Percentiles rank a stretch among this genome's conserved stretches.
These are phyloP conservation scores for Eudorcas thomsonii DNA, from an alignment of 2,113 vertebrate species.

Conservation along the genomic window DNA sequence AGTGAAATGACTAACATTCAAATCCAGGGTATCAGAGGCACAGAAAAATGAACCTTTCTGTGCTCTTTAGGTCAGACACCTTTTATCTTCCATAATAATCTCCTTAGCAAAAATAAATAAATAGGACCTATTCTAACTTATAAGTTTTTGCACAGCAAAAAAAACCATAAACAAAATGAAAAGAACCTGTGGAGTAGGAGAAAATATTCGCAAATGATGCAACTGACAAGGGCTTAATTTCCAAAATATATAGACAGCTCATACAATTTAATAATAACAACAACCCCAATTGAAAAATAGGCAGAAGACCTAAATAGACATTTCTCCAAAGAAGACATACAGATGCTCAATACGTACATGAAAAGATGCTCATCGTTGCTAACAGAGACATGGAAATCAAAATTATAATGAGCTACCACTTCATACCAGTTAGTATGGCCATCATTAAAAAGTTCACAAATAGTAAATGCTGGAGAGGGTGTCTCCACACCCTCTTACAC, in stretches of 20 bases:
- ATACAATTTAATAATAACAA: background rate
- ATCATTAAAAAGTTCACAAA: background rate
- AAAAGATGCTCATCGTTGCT: background rate
- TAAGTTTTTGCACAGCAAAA: background rate
- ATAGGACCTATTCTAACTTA: background rate
- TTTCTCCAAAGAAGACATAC: background rate
- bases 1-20: background rate
- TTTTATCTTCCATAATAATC: background rate
- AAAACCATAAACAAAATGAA: background rate
- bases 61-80: background rate
- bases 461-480: background rate
- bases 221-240: background rate
- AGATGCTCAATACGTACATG: background rate
- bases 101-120: background rate
- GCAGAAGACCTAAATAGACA: background rate
- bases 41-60: background rate
- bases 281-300: background rate
- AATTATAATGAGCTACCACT: background rate
- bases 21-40: background rate
- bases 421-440: background rate
- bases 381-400: background rate
- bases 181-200: background rate
- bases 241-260: background rate
- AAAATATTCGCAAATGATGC: background rate
- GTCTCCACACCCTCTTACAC: background rate